A percentile compares a stretch with the other conserved stretches of the same genome.
Conservation (phyloP, 2,888 invertebrate genomes). For the Sinelater perroti region DNA sequence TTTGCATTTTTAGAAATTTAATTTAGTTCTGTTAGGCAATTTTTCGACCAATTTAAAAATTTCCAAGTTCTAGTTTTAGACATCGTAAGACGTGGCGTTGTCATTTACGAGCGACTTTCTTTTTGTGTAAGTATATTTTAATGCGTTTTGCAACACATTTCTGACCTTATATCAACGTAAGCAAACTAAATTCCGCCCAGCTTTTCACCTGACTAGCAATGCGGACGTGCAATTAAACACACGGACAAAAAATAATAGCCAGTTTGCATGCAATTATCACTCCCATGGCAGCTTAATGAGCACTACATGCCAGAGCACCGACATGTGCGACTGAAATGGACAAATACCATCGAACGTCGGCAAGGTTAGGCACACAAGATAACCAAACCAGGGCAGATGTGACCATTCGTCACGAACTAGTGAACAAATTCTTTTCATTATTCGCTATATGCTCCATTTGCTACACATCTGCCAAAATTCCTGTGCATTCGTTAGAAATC, state of each 20-base stretch:
- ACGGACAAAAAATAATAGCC: background rate
- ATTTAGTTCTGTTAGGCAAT: too few species aligned
- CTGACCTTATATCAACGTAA: too few species aligned
- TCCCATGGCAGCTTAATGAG: background rate
- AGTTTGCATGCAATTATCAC: slow-evolving; percentile 8
- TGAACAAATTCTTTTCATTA: slow-evolving; percentile 17
- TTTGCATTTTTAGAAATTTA: too few species aligned
- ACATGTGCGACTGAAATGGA: background rate
- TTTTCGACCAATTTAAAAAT: too few species aligned
- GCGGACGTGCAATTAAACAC: slow-evolving; percentile 1
- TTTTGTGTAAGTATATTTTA: too few species aligned
- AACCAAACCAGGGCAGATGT: slow-evolving; percentile 15
- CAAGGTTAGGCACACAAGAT: slow-evolving; percentile 4
- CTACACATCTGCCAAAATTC: slow-evolving; percentile 18
- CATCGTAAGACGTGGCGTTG: too few species aligned
- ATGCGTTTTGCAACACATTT: too few species aligned
- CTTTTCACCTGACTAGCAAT: background rate
- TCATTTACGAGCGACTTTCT: too few species aligned
- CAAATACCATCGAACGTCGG: background rate
- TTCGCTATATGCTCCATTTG: slow-evolving; percentile 4
- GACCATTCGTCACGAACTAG: background rate
- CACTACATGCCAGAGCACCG: background rate
- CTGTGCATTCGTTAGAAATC: slow-evolving; percentile 7
- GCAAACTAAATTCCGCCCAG: background rate
- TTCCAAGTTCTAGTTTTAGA: too few species aligned